Percentiles rank a stretch among this genome's conserved stretches.
phyloP scores from a whole-genome alignment of 1,140 invertebrate genomes.

The Trichogramma pretiosum region DNA sequence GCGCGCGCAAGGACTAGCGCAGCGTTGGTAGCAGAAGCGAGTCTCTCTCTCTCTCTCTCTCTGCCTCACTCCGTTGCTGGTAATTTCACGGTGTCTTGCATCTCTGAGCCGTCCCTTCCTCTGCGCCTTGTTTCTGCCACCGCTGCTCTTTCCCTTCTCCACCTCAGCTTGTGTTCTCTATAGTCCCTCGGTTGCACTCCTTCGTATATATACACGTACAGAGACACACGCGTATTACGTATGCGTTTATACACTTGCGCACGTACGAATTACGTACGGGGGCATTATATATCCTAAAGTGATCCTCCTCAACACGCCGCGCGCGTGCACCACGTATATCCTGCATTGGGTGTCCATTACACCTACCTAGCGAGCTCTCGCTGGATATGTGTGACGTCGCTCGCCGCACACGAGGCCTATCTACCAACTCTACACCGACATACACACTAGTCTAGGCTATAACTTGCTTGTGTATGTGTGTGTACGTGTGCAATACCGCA shows the following conservation, averaged over 20 bases:
- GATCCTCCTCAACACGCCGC: no score
- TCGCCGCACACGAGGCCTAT: slow-evolving; percentile 7
- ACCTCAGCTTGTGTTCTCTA: not conserved
- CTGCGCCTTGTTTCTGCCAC: slow-evolving; percentile 15
- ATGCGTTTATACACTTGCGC: no score
- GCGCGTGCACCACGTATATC: not conserved
- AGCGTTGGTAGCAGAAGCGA: not conserved
- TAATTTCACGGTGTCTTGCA: slow-evolving; percentile 50
- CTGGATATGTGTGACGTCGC: no score
- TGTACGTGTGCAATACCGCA: not conserved
- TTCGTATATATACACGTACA: no score
- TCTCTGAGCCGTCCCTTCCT: slow-evolving; percentile 40
- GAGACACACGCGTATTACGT: no score
- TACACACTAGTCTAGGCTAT: not conserved
- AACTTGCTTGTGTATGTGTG: not conserved
- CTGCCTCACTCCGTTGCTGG: slow-evolving; percentile 37
- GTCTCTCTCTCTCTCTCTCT: slow-evolving; percentile 2
- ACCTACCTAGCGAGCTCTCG: no score
- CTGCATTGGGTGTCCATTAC: slow-evolving; percentile 5
- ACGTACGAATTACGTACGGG: no score
- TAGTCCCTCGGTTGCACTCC: not conserved
- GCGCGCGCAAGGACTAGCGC: not conserved
- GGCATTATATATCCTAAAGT: no score
- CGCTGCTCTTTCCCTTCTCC: slow-evolving; percentile 10
- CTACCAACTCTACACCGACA: not conserved